phyloP scores from a whole-genome alignment of 2,797 vertebrate species.

The Molossus molossus region DNA sequence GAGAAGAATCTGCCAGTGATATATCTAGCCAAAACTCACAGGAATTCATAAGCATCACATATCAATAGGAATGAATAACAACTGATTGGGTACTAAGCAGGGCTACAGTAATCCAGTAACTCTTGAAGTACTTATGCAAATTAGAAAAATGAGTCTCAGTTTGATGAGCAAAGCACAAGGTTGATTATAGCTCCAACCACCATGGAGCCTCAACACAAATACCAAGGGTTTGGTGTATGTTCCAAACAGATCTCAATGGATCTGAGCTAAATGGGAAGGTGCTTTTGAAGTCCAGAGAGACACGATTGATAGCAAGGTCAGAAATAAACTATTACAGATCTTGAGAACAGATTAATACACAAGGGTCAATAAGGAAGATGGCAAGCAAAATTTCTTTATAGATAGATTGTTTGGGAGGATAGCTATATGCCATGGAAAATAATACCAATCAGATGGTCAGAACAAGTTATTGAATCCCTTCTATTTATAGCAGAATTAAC shows the following conservation, averaged over 20 bases:
- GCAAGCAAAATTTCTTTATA: not conserved
- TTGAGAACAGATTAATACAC: slow-evolving; percentile 15
- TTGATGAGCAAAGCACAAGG: not conserved
- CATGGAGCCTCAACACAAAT: not conserved
- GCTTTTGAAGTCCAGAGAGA: not conserved
- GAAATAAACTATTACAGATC: not conserved
- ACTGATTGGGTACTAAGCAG: not conserved
- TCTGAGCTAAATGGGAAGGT: not conserved
- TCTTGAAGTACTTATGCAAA: not conserved
- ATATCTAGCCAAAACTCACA: not conserved
- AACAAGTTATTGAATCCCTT: not conserved
- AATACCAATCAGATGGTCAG: not conserved
- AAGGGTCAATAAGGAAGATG: not conserved
- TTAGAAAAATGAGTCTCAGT: slow-evolving; percentile 27
- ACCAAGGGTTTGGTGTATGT: not conserved
- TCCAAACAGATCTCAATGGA: not conserved
- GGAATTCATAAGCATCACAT: not conserved
- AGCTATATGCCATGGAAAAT: not conserved
- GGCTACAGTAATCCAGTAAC: not conserved
- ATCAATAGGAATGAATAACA: not conserved
- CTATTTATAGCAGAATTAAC: slow-evolving; percentile 56
- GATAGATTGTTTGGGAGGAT: not conserved
- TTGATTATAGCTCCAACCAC: not conserved
- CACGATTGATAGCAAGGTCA: not conserved
- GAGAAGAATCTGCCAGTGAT: not conserved